phyloP scores from a whole-genome alignment of 2,113 vertebrate genomes.

The Helogale parvula region DNA sequence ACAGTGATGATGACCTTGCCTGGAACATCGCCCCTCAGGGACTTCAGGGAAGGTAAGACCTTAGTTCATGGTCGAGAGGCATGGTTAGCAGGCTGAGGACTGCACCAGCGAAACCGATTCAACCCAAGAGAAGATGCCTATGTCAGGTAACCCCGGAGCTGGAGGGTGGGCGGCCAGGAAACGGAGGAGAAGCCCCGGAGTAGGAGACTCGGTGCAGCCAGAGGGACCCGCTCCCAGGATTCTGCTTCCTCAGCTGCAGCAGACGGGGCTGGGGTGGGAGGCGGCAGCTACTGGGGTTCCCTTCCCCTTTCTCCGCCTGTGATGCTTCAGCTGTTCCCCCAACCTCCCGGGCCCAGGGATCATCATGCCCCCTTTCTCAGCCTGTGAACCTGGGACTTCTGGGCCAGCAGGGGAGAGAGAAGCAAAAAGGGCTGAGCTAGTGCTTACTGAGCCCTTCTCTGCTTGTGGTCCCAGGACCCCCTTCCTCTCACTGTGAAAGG shows the following conservation, averaged over 20 bases:
- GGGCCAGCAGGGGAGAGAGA: background rate
- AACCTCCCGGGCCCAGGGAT: background rate
- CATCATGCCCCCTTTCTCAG: fast-evolving
- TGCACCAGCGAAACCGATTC: background rate
- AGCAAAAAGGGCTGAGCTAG: background rate
- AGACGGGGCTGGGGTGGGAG: background rate
- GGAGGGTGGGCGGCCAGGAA: background rate
- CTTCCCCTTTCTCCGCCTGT: background rate
- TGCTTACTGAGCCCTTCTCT: background rate
- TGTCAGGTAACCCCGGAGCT: background rate
- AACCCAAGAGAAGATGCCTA: background rate
- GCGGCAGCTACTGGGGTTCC: background rate
- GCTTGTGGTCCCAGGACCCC: background rate
- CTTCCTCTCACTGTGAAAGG: background rate
- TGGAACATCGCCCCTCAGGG: constrained; percentile 95
- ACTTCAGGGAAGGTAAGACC: constrained; percentile 92
- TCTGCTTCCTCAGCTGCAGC: too few relatives aligned
- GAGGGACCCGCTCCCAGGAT: background rate
- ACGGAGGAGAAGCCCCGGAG: background rate
- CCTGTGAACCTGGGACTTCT: background rate
- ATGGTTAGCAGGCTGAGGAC: too few relatives aligned
- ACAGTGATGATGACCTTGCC: constrained; percentile 96
- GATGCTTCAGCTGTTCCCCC: background rate
- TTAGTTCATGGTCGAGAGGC: background rate
- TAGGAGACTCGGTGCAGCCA: background rate